Base-by-base conservation (phyloP, 92 coral and sea anemone species). In the Heteractis magnifica region DNA sequence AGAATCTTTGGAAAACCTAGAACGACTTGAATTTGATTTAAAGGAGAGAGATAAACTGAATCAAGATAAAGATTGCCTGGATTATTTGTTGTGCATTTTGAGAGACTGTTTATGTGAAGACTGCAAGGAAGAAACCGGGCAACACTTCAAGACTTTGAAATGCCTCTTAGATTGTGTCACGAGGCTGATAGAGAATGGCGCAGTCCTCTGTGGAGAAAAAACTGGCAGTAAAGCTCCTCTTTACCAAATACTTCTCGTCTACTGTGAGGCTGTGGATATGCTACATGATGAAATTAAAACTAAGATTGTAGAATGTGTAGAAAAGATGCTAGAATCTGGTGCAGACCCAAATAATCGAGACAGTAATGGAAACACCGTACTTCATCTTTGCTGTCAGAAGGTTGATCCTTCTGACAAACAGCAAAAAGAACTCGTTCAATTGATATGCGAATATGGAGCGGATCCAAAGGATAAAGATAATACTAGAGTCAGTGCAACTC, bases 391-490 rank as follows among this genome's bases (percentile, higher is more conserved):
- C 55, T 84, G 87, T 15, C 26, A 64, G 34, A 51, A 21, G 2
- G 51, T 52, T 6, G 3, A 14, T 34, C 52, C 60, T 34, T n/a
- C 15, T 0, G 51, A 73, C 18, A 60, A 52, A 49, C 72, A 81
- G 65, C 51, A 77, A 12, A n/a, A 65, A 19, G 18, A 72, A 34
- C 59, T 88, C 51, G 20, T 88, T 19, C 11, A 68, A 13, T 18
- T 84, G 15, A 70, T 91, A 58, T 53, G 86, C 44, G 44, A 50
- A 60, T 79, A 88, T 79, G 95, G 95, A 1, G 90, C 86, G 12
- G 86, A 86, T 56, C 87, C 86, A 58, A 34, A 79, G 13, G 49
- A 14, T 60, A 81, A 79, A 60, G 86, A 91, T 77, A 71, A 49
- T 3, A 16, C 68, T 4, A 90, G 88, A 6, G 58, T 56, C 16